Conservation (phyloP, 2,113 vertebrate genomes). For the Phyllostomus hastatus region DNA sequence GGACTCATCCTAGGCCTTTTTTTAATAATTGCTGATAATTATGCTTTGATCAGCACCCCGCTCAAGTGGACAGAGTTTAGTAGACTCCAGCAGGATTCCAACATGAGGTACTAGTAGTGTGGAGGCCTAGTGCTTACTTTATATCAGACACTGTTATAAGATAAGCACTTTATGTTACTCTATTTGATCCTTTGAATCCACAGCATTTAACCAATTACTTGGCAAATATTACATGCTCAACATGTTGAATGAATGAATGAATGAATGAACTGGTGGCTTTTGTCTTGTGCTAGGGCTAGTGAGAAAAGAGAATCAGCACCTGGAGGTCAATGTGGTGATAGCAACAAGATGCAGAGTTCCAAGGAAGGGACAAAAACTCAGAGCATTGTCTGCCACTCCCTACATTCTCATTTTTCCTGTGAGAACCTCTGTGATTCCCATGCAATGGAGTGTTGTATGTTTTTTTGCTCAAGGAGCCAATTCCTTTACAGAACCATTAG, state of each 20-base stretch:
- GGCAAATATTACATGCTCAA: background rate
- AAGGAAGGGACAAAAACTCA: background rate
- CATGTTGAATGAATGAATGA: background rate
- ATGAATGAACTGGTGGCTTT: background rate
- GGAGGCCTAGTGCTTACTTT: background rate
- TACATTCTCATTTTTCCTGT: background rate
- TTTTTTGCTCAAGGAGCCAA: background rate
- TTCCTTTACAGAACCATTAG: background rate
- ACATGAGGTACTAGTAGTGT: too few species aligned
- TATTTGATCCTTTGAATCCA: background rate
- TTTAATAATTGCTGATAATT: too few species aligned
- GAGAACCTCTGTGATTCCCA: background rate
- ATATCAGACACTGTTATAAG: background rate
- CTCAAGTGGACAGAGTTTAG: too few species aligned
- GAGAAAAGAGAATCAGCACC: background rate
- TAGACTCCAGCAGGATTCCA: too few species aligned
- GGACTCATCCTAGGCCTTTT: too few species aligned
- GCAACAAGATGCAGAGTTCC: background rate
- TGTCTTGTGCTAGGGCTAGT: background rate
- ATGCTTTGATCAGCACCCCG: too few species aligned
- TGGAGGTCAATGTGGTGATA: background rate
- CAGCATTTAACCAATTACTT: background rate
- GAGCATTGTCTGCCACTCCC: background rate
- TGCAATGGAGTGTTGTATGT: background rate
- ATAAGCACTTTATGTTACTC: background rate